A percentile compares a stretch with the other conserved stretches of the same genome.
These are phyloP conservation scores for Apis dorsata DNA, from an alignment of 1,140 invertebrate genomes.

Conservation along the genomic window DNA sequence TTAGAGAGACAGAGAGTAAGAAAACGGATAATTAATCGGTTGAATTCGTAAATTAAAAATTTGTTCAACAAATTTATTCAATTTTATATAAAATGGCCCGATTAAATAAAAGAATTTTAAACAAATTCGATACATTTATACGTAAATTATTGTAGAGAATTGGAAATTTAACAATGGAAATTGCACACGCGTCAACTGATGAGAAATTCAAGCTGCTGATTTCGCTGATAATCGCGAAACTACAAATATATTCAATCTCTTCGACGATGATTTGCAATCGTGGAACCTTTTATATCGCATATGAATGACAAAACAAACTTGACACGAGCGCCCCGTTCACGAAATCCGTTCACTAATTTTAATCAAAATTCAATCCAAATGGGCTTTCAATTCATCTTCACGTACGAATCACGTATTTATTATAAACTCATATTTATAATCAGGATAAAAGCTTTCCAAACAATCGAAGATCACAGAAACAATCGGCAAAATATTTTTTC, in stretches of 20 bases:
- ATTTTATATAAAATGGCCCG: too few species aligned
- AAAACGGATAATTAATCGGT: too few species aligned
- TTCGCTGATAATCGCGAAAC: not conserved
- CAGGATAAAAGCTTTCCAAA: not conserved
- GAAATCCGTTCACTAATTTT: not conserved
- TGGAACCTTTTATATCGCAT: not conserved
- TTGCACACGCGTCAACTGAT: too few species aligned
- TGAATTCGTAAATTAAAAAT: too few species aligned
- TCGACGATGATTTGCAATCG: not conserved
- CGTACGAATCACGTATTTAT: not conserved
- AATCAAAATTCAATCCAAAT: not conserved
- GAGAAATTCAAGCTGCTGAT: not conserved
- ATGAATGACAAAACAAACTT: not conserved
- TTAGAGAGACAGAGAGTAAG: too few species aligned
- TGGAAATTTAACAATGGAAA: not conserved
- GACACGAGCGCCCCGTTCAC: not conserved
- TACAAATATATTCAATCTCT: not conserved
- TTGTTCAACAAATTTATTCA: too few species aligned
- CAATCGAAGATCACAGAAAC: too few species aligned
- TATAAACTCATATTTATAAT: not conserved
- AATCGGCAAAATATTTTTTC: too few species aligned
- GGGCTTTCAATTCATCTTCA: not conserved
- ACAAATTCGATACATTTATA: not conserved
- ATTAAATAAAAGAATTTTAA: not conserved
- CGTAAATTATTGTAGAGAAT: not conserved